A percentile compares a stretch with the other conserved stretches of the same genome.
Evolutionary conservation across 2,113 vertebrate species (phyloP).

Genomic region (Crypturellus undulatus): DNA sequence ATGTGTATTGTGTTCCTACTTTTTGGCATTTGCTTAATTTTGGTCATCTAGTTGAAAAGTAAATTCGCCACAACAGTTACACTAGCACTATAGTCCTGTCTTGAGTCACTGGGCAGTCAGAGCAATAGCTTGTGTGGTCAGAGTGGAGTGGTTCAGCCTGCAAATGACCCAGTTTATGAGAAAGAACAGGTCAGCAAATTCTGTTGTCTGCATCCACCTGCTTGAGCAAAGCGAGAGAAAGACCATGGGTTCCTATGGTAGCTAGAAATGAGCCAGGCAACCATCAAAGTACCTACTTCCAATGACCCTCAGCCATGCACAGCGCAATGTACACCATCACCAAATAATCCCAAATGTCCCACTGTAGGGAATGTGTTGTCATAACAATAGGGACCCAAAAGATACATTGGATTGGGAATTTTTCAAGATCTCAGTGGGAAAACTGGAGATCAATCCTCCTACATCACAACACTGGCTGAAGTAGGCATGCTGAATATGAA

Average conservation of each 20-base stretch:
- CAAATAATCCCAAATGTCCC: neutral
- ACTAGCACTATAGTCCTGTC: neutral
- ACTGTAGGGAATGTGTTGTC: no score
- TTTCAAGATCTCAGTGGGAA: neutral
- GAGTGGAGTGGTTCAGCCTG: neutral
- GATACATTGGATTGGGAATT: neutral
- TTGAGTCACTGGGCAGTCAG: neutral
- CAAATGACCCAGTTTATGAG: accelerated
- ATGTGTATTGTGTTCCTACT: neutral
- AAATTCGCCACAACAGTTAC: neutral
- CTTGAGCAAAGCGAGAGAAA: neutral
- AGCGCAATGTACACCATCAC: neutral
- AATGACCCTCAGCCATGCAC: neutral
- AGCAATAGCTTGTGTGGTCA: neutral
- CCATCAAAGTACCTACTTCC: neutral
- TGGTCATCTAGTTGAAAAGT: neutral
- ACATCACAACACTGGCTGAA: neutral
- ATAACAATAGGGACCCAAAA: neutral
- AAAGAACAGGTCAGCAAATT: neutral
- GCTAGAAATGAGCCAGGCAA: neutral
- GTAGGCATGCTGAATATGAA: neutral
- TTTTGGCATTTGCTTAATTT: neutral
- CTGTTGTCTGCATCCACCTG: neutral
- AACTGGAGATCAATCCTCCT: neutral
- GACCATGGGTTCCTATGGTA: neutral